Percentiles rank a stretch among this genome's conserved stretches.
These are phyloP conservation scores for Panthera tigris DNA, from an alignment of 2,113 vertebrate species.

Conservation along the genomic window DNA sequence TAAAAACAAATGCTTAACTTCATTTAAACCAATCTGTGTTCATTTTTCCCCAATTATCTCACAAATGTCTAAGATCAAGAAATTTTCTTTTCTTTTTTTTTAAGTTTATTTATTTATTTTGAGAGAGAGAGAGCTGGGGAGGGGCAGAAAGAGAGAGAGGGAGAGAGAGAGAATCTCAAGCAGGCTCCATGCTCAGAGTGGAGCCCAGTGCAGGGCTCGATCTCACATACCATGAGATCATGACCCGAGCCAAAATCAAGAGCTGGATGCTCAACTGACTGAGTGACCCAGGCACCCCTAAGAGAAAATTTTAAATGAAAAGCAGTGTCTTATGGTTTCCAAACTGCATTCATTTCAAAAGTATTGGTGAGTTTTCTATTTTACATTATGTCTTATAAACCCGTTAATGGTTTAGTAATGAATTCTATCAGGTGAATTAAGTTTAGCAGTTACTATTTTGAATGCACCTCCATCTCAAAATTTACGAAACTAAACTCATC, in stretches of 20 bases:
- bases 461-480: neutral
- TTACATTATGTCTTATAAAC: conserved; percentile 8
- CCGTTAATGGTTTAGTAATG: neutral
- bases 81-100: no score
- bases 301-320: conserved; percentile 23
- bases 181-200: no score
- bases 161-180: no score
- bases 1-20: neutral
- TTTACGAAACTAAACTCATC: conserved; percentile 30
- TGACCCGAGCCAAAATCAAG: no score
- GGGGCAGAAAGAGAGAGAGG: no score
- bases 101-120: no score
- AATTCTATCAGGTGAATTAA: conserved; percentile 29
- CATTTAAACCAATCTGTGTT: neutral
- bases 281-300: no score
- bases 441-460: neutral
- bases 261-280: no score
- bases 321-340: neutral
- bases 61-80: conserved; percentile 6
- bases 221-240: no score
- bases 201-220: no score
- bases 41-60: neutral
- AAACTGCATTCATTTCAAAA: neutral
- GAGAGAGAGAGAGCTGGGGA: no score
- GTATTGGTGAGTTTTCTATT: neutral